A percentile compares a stretch with the other conserved stretches of the same genome.
These are phyloP conservation scores for Cecropterus lyciades DNA, from an alignment of 1,140 invertebrate species.

Conservation along the genomic window DNA sequence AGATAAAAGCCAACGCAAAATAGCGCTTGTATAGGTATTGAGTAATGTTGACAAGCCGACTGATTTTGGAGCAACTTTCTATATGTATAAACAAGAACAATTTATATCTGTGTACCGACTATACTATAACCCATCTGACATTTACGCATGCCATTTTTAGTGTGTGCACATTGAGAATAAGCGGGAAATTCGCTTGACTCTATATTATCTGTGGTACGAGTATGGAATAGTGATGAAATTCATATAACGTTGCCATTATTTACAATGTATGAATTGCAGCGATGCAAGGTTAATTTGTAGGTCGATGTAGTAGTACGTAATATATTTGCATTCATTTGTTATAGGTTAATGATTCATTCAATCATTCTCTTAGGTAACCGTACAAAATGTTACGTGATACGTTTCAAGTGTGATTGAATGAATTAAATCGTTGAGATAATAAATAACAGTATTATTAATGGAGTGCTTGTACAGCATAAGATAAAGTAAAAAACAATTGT, in stretches of 20 bases:
- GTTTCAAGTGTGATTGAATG: too few species aligned
- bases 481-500: too few species aligned
- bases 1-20: slow-evolving; percentile 10
- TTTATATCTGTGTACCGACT: slow-evolving; percentile 26
- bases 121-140: slow-evolving; percentile 25
- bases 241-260: not conserved
- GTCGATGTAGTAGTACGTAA: slow-evolving; percentile 2
- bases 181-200: slow-evolving; percentile 16
- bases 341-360: slow-evolving; percentile 24
- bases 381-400: slow-evolving; percentile 3
- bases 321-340: slow-evolving; percentile 7
- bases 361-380: slow-evolving; percentile 10
- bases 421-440: too few species aligned
- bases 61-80: slow-evolving; percentile 76
- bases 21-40: slow-evolving; percentile 49
- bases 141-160: slow-evolving; percentile 23
- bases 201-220: not conserved
- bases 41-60: slow-evolving; percentile 62
- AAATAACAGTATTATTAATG: too few species aligned
- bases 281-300: slow-evolving; percentile 16
- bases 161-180: slow-evolving; percentile 21
- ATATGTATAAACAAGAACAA: slow-evolving; percentile 45
- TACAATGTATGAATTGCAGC: slow-evolving; percentile 1
- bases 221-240: not conserved
- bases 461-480: too few species aligned